These are phyloP conservation scores for Sebastes hubbsi DNA, from an alignment of 2,797 vertebrate species.

Conservation along the genomic window DNA sequence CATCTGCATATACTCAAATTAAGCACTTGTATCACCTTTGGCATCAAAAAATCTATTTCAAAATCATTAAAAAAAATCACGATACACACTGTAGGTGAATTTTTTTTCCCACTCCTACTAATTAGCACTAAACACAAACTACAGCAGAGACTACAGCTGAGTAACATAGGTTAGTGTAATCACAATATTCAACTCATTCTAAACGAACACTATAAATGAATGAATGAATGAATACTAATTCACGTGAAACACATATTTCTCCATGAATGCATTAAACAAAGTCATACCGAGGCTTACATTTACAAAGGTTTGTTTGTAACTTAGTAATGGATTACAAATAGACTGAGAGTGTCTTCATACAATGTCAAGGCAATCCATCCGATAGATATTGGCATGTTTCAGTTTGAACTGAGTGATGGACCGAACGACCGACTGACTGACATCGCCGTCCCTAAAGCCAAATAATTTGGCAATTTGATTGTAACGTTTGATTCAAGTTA, in stretches of 20 bases:
- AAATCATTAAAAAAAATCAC: too few species aligned
- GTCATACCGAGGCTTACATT: background rate
- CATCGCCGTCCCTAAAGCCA: background rate
- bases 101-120: too few species aligned
- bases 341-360: background rate
- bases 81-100: too few species aligned
- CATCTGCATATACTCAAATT: too few species aligned
- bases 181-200: background rate
- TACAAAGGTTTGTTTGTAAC: background rate
- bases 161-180: background rate
- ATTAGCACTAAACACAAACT: background rate
- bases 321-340: background rate
- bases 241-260: background rate
- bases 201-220: background rate
- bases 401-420: background rate
- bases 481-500: background rate
- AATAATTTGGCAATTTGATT: background rate
- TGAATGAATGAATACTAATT: background rate
- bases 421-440: background rate
- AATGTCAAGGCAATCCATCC: background rate
- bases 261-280: background rate
- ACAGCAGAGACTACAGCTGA: background rate
- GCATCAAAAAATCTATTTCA: too few species aligned
- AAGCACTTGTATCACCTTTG: too few species aligned
- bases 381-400: background rate